Evolutionary conservation across 2,888 invertebrate genomes (phyloP).

Genomic region (Ormyrus pomaceus): DNA sequence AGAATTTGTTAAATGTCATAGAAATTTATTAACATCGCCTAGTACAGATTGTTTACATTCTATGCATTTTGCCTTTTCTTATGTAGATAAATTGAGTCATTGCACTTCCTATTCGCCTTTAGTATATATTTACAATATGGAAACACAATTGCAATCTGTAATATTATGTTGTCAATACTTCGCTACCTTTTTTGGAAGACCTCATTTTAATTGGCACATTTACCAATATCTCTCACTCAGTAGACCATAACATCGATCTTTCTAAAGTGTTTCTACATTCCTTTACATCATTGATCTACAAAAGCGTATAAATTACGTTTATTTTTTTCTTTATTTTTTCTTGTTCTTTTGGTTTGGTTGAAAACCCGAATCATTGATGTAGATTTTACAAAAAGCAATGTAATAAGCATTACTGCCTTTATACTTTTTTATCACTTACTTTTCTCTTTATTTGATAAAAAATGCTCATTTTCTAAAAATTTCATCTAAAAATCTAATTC

Average conservation of each 20-base stretch:
- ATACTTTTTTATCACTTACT: constrained; percentile 6
- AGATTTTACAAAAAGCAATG: no score
- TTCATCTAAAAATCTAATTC: constrained; percentile 40
- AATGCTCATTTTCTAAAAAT: constrained; percentile 42
- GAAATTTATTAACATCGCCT: constrained; percentile 65
- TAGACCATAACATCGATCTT: constrained; percentile 60
- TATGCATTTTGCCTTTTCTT: constrained; percentile 40
- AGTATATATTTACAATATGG: constrained; percentile 33
- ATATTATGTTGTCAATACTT: constrained; percentile 53
- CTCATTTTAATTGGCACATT: constrained; percentile 63
- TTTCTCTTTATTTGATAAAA: constrained; percentile 33
- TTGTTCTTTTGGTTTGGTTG: constrained; percentile 29
- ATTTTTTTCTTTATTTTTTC: constrained; percentile 53
- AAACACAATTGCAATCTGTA: constrained; percentile 26
- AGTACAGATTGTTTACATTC: constrained; percentile 60
- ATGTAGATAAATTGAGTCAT: constrained; percentile 39
- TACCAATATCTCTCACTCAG: constrained; percentile 56
- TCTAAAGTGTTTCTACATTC: constrained; percentile 29
- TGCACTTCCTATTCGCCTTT: constrained; percentile 35
- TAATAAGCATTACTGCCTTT: constrained; percentile 14
- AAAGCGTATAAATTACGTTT: constrained; percentile 56
- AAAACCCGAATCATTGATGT: constrained; percentile 60
- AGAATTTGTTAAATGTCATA: constrained; percentile 55
- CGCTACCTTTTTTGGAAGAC: constrained; percentile 66
- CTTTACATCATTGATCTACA: constrained; percentile 45